phyloP scores from a whole-genome alignment of 2,113 vertebrate species.

The Silurus glanis region DNA sequence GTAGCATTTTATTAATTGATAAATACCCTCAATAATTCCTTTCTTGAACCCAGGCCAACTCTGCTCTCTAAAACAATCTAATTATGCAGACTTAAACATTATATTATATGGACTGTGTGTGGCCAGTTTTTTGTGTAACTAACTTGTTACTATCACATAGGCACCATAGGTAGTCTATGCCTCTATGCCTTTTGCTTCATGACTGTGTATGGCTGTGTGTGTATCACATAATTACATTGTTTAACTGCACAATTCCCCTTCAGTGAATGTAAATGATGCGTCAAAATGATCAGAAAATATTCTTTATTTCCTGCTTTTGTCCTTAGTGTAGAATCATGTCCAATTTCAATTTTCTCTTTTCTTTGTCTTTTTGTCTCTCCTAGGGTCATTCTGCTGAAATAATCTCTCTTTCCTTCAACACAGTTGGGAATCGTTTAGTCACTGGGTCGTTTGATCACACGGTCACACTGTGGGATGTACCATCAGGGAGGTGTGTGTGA shows the following conservation, averaged over 20 bases:
- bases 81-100: too few species aligned
- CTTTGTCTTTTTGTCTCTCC: slow-evolving; percentile 3
- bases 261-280: slow-evolving; percentile 42
- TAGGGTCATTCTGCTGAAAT: slow-evolving; percentile 93
- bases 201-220: too few species aligned
- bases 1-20: not conserved
- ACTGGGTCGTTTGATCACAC: slow-evolving; percentile 94
- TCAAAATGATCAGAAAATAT: not conserved
- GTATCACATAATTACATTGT: not conserved
- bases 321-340: not conserved
- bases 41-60: too few species aligned
- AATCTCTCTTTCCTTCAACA: slow-evolving; percentile 86
- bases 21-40: too few species aligned
- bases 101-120: not conserved
- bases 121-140: too few species aligned
- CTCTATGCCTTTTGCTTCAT: not conserved
- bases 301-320: not conserved
- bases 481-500: slow-evolving; percentile 80
- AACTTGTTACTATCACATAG: not conserved
- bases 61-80: too few species aligned
- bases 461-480: slow-evolving; percentile 86
- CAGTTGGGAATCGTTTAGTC: slow-evolving; percentile 81
- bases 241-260: slow-evolving; percentile 34
- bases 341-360: not conserved
- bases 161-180: not conserved